Base-by-base conservation (phyloP, 2,113 vertebrate genomes). In the Cephalopholis sonnerati region DNA sequence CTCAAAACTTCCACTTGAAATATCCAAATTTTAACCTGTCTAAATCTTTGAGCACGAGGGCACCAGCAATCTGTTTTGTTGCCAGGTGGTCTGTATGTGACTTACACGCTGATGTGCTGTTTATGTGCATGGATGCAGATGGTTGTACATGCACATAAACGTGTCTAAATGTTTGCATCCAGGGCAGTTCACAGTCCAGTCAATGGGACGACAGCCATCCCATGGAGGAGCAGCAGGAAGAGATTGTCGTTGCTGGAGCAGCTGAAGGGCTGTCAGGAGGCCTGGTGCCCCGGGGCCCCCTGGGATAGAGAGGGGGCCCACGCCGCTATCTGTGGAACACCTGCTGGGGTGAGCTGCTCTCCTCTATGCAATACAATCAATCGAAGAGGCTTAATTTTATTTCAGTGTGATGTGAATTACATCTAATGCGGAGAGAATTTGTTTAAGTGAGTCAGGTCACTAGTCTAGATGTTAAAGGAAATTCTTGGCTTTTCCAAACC, bases 321-420 rank as follows among this genome's bases (percentile, higher is more conserved):
- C 2, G 75, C 91, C 7, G 89, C 95, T 1, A 77, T 98, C 18
- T 81, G 89, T 82, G 92, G 84, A 13, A 94, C 94, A 66, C 94
- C 94, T 15, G 79, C 89, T 0, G 96, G 97, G 95, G 97, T 98
- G 84, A 95, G 93, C 39, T 13, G 11, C 20, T 3, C 36, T 25
- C 44, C 51, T 68, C 53, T 13, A 1, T 39, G 46, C 55, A 54
- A 3, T 16, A 20, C 27, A 17, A 16, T 63, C 1, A n/a, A 5
- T 6, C 3, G n/a, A 11, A 4, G 12, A 18, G 55, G 13, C 46
- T 15, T 48, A 13, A 4, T 15, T 48, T 48, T 48, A 48, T 48
- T 48, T n/a, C n/a, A n/a, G n/a, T n/a, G n/a, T n/a, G n/a, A n/a
- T n/a, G n/a, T n/a, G n/a, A n/a, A n/a, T n/a, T n/a, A n/a, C n/a